Evolutionary conservation across 1,140 invertebrate genomes (phyloP), one percentile per base, ranked within the genome.

Genomic region (Drosophila watanabei): DNA sequence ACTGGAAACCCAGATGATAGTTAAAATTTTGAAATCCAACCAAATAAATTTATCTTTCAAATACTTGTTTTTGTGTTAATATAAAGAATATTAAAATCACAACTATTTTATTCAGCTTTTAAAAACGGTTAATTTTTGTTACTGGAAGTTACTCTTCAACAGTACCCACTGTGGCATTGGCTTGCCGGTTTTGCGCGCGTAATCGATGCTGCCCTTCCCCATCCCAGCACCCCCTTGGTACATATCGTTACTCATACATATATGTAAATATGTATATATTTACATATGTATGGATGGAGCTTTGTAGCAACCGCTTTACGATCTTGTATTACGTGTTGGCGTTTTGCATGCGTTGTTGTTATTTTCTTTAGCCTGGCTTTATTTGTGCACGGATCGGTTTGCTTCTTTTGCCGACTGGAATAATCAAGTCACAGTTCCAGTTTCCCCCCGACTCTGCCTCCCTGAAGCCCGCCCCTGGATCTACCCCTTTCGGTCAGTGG

Each of bases 301-400:
- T 33, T 49, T 33, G 46, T 46, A 73, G 39, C 48, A 61, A 45
- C 56, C 30, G 69, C 70, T 66, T 63, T 70, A 68, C 49, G 61
- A 75, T 70, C 78, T 88, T 89, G 73, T 90, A 89, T 89, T 90
- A 89, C 85, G 85, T 89, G 81, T 89, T 89, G 85, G 72, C 54
- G 82, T 88, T 83, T 82, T 68, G 61, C 61, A 66, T 78, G 64
- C 60, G 28, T 39, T 41, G 39, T 64, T 52, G 32, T 65, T 75
- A 43, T 82, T 73, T 41, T 66, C 68, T 82, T 79, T 45, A 60
- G 75, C 75, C 66, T 81, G 68, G 61, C 73, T 89, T 81, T 89
- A 82, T 87, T 87, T 88, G 84, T 80, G 77, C 75, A 79, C 80
- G 70, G 49, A 69, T 84, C 62, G 65, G 54, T 68, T 76, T 61